phyloP scores from a whole-genome alignment of 2,797 vertebrate genomes.

The Huso huso region DNA sequence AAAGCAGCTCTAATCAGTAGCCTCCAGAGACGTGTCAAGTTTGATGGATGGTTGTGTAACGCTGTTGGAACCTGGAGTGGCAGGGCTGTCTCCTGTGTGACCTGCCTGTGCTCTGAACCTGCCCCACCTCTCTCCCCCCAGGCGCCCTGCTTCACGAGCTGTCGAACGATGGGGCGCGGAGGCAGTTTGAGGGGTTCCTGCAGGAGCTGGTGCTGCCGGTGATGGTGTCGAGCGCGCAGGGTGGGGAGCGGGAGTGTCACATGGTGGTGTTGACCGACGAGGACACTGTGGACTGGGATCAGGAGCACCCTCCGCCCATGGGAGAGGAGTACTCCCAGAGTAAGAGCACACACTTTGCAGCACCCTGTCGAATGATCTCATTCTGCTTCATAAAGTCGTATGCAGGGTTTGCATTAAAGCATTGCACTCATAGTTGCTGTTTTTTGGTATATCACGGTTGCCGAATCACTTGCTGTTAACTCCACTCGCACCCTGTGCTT shows the following conservation, averaged over 20 bases:
- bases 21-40: too few species aligned
- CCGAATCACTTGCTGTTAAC: too few species aligned
- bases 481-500: too few species aligned
- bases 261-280: constrained; percentile 67
- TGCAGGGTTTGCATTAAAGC: background rate
- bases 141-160: constrained; percentile 68
- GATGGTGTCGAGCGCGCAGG: constrained; percentile 66
- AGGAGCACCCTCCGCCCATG: constrained; percentile 69
- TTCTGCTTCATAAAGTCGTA: rapidly evolving
- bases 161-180: constrained; percentile 69
- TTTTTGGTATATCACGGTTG: too few species aligned
- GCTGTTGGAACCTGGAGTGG: too few species aligned
- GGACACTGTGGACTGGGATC: constrained; percentile 71
- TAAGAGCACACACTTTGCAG: constrained; percentile 32
- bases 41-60: too few species aligned
- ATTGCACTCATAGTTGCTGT: background rate
- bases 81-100: too few species aligned
- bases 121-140: constrained; percentile 18
- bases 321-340: constrained; percentile 73
- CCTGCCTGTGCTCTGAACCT: too few species aligned
- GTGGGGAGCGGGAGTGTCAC: constrained; percentile 67
- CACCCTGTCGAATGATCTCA: background rate
- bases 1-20: too few species aligned
- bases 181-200: constrained; percentile 65
- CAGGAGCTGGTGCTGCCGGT: constrained; percentile 68